Evolutionary conservation across 2,113 vertebrate genomes (phyloP), one percentile per base, ranked within the genome.

Genomic region (Panthera leo): DNA sequence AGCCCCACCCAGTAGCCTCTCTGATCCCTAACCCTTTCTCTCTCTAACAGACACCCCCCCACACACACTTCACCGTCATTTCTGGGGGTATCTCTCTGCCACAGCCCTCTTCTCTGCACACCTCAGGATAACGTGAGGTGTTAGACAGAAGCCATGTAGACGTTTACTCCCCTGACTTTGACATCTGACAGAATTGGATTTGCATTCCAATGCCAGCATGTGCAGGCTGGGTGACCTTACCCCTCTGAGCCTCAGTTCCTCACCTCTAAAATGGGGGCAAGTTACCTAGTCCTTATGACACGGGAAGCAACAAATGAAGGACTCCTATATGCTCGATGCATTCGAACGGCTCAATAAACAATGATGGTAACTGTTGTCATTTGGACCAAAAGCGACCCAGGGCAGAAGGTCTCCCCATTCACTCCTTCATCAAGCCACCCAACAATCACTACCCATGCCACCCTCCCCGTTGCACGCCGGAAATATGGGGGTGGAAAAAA

Each of bases 261-360:
- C 76, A 84, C n/a, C 83, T 84, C 71, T 83, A 82, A 96, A 95
- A 83, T 86, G 63, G 53, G 36, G 36, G 39, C 61, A 80, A 82
- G 51, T 82, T 39, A 73, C 45, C 45, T 21, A 84, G 63, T 55
- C 48, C 10, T 48, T 87, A 25, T 31, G 78, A 95, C 68, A 75
- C 1, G n/a, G n/a, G 15, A 79, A 67, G 51, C 36, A 75, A 63
- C 25, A 11, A 48, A 91, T 14, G 45, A 93, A 15, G 80, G 21
- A 61, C 42, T 86, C 90, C 6, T 0, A 3, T 36, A 14, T 51
- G 8, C 65, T 53, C 18, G 36, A 29, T 23, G 39, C 10, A 31
- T 61, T 45, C 73, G 84, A 84, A 67, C 1, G 4, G 58, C 78
- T 68, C 29, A 31, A 10, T 55, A 61, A 80, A 84, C 7, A 34